These are phyloP conservation scores for Synanthedon formicaeformis DNA, from an alignment of 2,888 invertebrate species.

Conservation along the genomic window DNA sequence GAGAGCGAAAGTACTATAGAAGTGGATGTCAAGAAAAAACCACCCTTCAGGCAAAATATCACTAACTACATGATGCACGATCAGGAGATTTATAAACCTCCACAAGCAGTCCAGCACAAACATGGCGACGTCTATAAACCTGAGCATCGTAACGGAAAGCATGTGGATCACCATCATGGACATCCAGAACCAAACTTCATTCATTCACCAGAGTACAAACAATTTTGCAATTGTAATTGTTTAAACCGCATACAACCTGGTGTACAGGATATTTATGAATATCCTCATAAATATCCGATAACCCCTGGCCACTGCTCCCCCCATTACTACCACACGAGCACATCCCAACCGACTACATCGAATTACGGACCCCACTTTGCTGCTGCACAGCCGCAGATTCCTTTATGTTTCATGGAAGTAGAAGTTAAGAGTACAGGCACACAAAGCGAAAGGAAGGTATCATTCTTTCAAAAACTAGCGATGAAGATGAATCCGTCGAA, in stretches of 20 bases:
- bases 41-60: constrained; percentile 40
- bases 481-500: constrained; percentile 22
- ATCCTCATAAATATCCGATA: constrained; percentile 1
- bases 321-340: constrained; percentile 14
- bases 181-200: not conserved
- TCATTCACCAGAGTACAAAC: not conserved
- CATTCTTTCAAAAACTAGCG: constrained; percentile 39
- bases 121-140: constrained; percentile 2
- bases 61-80: constrained; percentile 41
- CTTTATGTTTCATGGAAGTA: constrained; percentile 51
- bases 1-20: constrained; percentile 37
- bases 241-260: constrained; percentile 2
- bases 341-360: constrained; percentile 13
- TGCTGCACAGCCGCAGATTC: constrained; percentile 21
- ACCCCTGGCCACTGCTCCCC: constrained; percentile 7
- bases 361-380: constrained; percentile 15
- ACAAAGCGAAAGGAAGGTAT: constrained; percentile 48
- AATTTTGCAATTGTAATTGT: not conserved
- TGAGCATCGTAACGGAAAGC: not conserved
- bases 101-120: constrained; percentile 17
- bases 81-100: constrained; percentile 37
- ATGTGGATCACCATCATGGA: not conserved
- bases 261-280: not conserved
- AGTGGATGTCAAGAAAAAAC: constrained; percentile 19
- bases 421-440: constrained; percentile 56